Evolutionary conservation across 2,888 invertebrate species (phyloP).

Genomic region (Agriopis marginaria): DNA sequence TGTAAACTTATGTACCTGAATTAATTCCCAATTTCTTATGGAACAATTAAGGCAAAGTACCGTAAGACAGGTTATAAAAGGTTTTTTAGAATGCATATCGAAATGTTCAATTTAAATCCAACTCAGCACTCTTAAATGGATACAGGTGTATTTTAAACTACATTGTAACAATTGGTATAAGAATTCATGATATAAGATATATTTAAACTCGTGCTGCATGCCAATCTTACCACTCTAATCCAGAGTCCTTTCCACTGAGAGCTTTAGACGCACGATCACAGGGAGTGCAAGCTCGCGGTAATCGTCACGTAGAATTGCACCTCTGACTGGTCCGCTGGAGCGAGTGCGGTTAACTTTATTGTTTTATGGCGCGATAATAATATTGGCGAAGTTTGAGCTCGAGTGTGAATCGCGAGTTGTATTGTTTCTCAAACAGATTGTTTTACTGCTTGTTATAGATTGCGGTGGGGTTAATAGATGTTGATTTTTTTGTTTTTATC

Average conservation of each 20-base stretch:
- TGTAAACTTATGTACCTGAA: conserved; percentile 42
- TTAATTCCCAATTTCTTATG: conserved; percentile 40
- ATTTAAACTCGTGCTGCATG: neutral
- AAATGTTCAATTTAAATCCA: conserved; percentile 8
- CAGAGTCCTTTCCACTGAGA: neutral
- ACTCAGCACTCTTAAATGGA: neutral
- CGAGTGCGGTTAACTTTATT: conserved; percentile 61
- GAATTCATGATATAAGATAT: too few relatives aligned
- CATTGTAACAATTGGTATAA: neutral
- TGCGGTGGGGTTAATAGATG: too few relatives aligned
- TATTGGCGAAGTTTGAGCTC: conserved; percentile 63
- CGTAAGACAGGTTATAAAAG: conserved; percentile 16
- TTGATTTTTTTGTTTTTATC: too few relatives aligned
- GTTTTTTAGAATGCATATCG: conserved; percentile 19
- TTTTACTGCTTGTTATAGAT: conserved; percentile 61
- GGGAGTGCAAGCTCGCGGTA: conserved; percentile 39
- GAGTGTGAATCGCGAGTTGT: conserved; percentile 52
- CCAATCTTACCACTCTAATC: neutral
- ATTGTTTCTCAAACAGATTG: conserved; percentile 75
- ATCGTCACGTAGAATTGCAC: conserved; percentile 43
- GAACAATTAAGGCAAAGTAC: conserved; percentile 20
- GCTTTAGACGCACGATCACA: conserved; percentile 15
- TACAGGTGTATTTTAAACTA: neutral
- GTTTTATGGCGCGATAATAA: conserved; percentile 67
- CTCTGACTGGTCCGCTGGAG: conserved; percentile 38